Base-by-base conservation (phyloP, 2,113 vertebrate genomes). In the Petromus typicus region DNA sequence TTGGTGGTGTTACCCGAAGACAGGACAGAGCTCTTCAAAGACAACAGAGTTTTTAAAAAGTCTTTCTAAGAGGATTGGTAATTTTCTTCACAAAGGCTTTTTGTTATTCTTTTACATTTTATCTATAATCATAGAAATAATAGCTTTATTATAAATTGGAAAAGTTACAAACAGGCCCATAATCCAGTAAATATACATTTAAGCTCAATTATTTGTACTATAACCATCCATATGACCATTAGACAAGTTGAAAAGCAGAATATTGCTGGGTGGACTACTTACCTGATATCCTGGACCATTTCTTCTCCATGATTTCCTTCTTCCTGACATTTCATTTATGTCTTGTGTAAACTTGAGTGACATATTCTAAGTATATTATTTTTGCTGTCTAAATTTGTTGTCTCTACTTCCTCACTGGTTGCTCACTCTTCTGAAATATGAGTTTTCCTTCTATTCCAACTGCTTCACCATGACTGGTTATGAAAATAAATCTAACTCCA, bases 71-170 rank as follows among this genome's bases (percentile, higher is more conserved):
- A 48, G 27, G 45, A 73, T 7, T 73, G 23, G 27, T 27, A 32
- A 51, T 37, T 23, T 79, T 80, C 18, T 56, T 22, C 37, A 63
- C 48, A 89, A 20, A 25, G 25, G 61, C 37, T 82, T 86, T 2
- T 80, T 40, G 87, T 69, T 69, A 83, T n/a, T 88, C n/a, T 78
- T 87, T 89, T 48, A 69, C 37, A 32, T 91, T 95, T 69, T 25
- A 73, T 73, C 61, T 57, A 14, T 71, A 43, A 23, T 40, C 51
- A 85, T 87, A 67, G 25, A 89, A 87, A 59, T 69, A 16, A 34
- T 73, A 48, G 18, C 23, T 86, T 64, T 43, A 37, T 76, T 92
- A 73, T 17, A 63, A 56, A n/a, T 64, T 2, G 14, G 7, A 61
- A 67, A 59, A 37, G n/a, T 54, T 90, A 69, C 69, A 82, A 81